These are phyloP conservation scores for Pantala flavescens DNA, from an alignment of 1,140 invertebrate species.

Conservation along the genomic window DNA sequence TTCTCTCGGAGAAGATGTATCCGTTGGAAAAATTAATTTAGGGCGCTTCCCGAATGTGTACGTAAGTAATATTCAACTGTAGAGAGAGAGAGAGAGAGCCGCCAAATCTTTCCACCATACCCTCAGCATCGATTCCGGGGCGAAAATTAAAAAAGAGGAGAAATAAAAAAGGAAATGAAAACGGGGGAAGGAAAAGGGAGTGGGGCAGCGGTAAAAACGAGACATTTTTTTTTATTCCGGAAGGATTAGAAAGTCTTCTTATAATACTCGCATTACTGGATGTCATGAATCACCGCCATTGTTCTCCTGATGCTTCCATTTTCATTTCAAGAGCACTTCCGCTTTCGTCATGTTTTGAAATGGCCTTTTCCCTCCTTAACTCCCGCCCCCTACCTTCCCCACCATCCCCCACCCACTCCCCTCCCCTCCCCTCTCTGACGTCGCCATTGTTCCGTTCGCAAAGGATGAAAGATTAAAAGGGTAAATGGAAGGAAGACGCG, in stretches of 20 bases:
- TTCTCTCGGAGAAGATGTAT: too few relatives aligned
- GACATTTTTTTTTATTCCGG: not conserved
- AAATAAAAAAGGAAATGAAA: not conserved
- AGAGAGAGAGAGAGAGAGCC: too few relatives aligned
- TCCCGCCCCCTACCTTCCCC: not conserved
- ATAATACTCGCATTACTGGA: not conserved
- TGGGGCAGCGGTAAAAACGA: not conserved
- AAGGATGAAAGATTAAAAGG: not conserved
- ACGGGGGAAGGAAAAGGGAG: not conserved
- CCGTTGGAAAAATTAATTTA: too few relatives aligned
- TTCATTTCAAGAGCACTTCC: slow-evolving; percentile 1
- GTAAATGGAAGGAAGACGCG: not conserved
- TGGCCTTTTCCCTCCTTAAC: not conserved
- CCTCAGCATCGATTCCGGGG: too few relatives aligned
- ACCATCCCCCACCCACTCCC: not conserved
- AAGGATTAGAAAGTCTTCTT: not conserved
- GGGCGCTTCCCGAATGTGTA: too few relatives aligned
- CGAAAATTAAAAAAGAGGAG: not conserved
- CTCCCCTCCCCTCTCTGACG: not conserved
- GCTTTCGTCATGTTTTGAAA: slow-evolving; percentile 6
- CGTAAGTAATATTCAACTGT: too few relatives aligned
- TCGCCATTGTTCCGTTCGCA: not conserved
- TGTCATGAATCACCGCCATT: not conserved
- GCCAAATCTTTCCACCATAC: too few relatives aligned
- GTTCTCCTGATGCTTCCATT: slow-evolving; percentile 1